Evolutionary conservation across 1,140 invertebrate genomes (phyloP), one percentile per base, ranked within the genome.

Genomic region (Zaprionus tsacasi): DNA sequence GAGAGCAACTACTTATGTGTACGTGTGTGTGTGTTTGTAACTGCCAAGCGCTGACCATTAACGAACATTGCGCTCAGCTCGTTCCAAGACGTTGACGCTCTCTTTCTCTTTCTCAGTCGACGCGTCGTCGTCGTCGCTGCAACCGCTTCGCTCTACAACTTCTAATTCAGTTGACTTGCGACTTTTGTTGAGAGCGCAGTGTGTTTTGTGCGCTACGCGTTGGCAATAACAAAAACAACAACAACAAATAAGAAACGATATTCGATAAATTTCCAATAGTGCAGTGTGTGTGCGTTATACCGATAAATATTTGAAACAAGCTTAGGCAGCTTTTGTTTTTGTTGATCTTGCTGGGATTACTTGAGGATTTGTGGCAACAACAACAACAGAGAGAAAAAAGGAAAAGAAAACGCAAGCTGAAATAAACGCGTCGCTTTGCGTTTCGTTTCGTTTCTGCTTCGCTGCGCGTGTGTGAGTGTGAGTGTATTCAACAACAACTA

Each of bases 31-130:
- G 6, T 45, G 43, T 2, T 54, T 68, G 59, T 82, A 85, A 87
- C 82, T 88, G 82, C 64, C 78, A 72, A 82, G 71, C 82, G 76
- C 67, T 87, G 73, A 73, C 76, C 83, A 87, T 74, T 88, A 70
- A 67, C 78, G 68, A 57, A 56, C 65, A 71, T 25, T 65, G 57
- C 58, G 63, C 57, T 70, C 67, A 50, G 54, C 59, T 61, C 56
- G 4, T 27, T 21, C 64, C 50, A 64, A 67, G 45, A 60, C 71
- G 61, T 65, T 54, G 64, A 55, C 21, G 21, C 76, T 61, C 67
- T 58, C 76, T 43, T 15, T 36, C 38, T 57, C 48, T 59, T 59
- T 69, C 3, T 36, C 36, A 63, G 33, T 7, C 50, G 55, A 57
- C 64, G 27, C 27, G 27, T 30, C 27, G 27, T 30, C 25, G 25